Conservation (phyloP, 2,797 vertebrate genomes). For the Microctenopoma lineatum region DNA sequence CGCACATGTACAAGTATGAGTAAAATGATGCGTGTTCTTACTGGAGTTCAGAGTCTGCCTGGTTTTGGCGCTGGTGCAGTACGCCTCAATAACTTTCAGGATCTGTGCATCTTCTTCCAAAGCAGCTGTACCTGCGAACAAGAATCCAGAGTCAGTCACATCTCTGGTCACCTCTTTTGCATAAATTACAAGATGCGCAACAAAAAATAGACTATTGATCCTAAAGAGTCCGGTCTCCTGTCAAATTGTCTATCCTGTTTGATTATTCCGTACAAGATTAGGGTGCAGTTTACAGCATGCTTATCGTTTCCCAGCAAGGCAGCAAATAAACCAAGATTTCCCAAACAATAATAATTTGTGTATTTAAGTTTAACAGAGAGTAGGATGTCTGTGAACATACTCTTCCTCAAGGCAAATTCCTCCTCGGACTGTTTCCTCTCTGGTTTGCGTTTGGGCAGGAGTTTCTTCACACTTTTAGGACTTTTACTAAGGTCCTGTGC, state of each 20-base stretch:
- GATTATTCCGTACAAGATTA: too few species aligned
- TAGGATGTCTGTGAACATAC: conserved; percentile 77
- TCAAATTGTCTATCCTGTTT: too few species aligned
- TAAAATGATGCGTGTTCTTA: conserved; percentile 81
- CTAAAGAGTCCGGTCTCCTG: too few species aligned
- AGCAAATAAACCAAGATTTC: neutral
- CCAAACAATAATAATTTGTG: neutral
- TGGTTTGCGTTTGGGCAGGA: conserved; percentile 96
- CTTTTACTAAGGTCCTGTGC: conserved; percentile 98
- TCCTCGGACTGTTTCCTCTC: conserved; percentile 98
- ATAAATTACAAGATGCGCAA: neutral
- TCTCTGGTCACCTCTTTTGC: neutral
- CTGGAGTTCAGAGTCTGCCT: conserved; percentile 98
- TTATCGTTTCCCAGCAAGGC: too few species aligned
- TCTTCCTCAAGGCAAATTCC: conserved; percentile 96
- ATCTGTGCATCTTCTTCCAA: conserved; percentile 99
- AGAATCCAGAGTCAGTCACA: neutral
- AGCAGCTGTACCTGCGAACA: conserved; percentile 91
- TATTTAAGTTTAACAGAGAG: neutral
- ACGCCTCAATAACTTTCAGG: conserved; percentile 98
- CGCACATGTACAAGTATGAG: conserved; percentile 3
- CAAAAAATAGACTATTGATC: too few species aligned
- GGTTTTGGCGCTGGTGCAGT: conserved; percentile 99
- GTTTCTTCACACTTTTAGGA: conserved; percentile 98
- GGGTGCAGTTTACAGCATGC: too few species aligned